Percentiles rank a stretch among this genome's conserved stretches.
These are phyloP conservation scores for Thysanoteuthis rhombus DNA, from an alignment of 2,888 invertebrate species.

Conservation along the genomic window DNA sequence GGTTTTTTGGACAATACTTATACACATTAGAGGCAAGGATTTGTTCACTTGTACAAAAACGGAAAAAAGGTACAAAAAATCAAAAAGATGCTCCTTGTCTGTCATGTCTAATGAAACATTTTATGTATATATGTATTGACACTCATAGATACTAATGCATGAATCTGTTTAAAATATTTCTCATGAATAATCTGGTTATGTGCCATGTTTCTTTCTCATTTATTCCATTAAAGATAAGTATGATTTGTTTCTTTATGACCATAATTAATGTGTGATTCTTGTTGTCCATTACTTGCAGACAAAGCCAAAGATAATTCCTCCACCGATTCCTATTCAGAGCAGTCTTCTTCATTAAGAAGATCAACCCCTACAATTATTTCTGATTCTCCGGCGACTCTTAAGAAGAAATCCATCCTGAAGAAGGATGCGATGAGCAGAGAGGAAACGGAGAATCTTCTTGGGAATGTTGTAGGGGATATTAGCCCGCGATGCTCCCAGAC, in stretches of 20 bases:
- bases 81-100: too few species aligned
- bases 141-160: not conserved
- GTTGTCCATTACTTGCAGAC: not conserved
- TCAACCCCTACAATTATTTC: conserved; percentile 48
- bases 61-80: too few species aligned
- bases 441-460: conserved; percentile 80
- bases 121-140: not conserved
- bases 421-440: conserved; percentile 74
- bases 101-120: not conserved
- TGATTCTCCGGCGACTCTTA: conserved; percentile 49
- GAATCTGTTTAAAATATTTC: not conserved
- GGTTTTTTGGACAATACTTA: too few species aligned
- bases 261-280: not conserved
- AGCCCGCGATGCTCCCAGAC: conserved; percentile 33
- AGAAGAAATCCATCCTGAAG: conserved; percentile 82
- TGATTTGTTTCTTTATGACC: not conserved
- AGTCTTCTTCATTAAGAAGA: conserved; percentile 26
- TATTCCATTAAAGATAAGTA: not conserved
- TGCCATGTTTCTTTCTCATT: not conserved
- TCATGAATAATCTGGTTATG: not conserved
- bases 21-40: too few species aligned
- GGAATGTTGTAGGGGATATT: conserved; percentile 52
- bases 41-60: too few species aligned
- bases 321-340: conserved; percentile 27
- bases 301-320: conserved; percentile 30